Base-by-base conservation (phyloP, 1,140 invertebrate species). In the Temnothorax longispinosus region DNA sequence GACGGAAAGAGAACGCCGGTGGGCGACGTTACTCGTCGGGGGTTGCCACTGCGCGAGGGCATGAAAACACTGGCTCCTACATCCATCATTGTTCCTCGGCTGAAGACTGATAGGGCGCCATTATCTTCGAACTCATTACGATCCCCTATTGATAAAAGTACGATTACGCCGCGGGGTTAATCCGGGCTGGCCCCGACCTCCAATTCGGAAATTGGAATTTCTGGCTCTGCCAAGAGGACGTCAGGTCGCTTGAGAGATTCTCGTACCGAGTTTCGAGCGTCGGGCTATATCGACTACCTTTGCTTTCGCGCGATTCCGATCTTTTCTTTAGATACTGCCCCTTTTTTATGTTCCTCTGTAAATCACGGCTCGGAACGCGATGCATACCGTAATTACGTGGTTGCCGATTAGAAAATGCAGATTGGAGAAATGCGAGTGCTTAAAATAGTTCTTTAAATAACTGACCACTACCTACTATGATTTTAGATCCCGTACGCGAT, bases 71-170 rank as follows among this genome's bases (percentile, higher is more conserved):
- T 87, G 75, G 69, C 86, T 90, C 91, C 87, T 93, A 94, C 92
- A 95, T 95, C 95, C 93, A 95, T 95, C 95, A 95, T 95, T 94
- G 95, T 95, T 95, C 88, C 92, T 91, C 91, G 71, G 85, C 71
- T 88, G 75, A 93, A 94, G 94, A 94, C 93, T 95, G 94, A 95
- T 95, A 94, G 93, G 93, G 87, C 90, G 90, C 93, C 92, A 94
- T 94, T 95, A 95, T 95, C 94, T 94, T 92, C 91, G 93, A 94
- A 94, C 94, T 95, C 94, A 94, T 95, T 95, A 95, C 93, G 94
- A 95, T 95, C 94, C 93, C 93, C 93, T 95, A 94, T 95, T 95
- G 95, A 95, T 95, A 95, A 95, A 94, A 91, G 91, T 88, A 90
- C 92, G 94, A 94, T 95, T 95, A 94, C 91, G 78, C 90, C 90